Conservation (phyloP, 2,888 invertebrate species). For the Drosophila rubida region DNA sequence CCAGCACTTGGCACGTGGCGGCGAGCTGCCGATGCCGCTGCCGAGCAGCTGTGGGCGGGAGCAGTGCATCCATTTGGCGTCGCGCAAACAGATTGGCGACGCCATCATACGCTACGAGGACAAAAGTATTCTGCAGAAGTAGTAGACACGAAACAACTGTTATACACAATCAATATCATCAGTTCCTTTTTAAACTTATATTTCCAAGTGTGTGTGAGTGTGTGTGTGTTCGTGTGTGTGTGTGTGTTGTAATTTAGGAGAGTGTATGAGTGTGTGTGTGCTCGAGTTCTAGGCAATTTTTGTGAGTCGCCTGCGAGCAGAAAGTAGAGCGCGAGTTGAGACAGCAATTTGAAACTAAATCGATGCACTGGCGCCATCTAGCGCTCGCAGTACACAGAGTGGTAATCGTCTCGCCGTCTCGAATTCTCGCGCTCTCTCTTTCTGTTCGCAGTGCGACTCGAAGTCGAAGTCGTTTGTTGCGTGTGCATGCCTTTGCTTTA, state of each 20-base stretch:
- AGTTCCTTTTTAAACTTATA: slow-evolving; percentile 63
- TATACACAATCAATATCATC: slow-evolving; percentile 39
- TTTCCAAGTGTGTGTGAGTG: slow-evolving; percentile 26
- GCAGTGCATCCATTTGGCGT: slow-evolving; percentile 86
- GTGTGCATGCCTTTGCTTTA: slow-evolving; percentile 56
- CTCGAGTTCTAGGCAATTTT: slow-evolving; percentile 37
- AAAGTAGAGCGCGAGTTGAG: background rate
- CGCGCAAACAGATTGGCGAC: slow-evolving; percentile 85
- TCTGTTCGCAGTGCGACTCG: background rate
- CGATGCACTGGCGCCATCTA: background rate
- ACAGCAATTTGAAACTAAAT: background rate
- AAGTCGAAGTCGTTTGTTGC: slow-evolving; percentile 6
- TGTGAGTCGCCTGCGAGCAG: slow-evolving; percentile 22
- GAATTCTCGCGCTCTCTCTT: background rate
- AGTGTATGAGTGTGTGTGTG: background rate
- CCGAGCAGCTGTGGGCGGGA: slow-evolving; percentile 60
- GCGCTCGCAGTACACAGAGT: background rate
- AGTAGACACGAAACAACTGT: slow-evolving; percentile 34
- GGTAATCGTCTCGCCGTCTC: background rate
- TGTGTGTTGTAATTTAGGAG: background rate
- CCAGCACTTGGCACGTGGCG: slow-evolving; percentile 71
- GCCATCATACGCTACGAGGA: slow-evolving; percentile 84
- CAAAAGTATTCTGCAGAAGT: slow-evolving; percentile 82
- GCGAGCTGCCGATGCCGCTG: slow-evolving; percentile 53
- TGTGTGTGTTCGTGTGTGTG: slow-evolving; percentile 1